phyloP scores from a whole-genome alignment of 2,888 invertebrate species.

The Drosophila greeni region DNA sequence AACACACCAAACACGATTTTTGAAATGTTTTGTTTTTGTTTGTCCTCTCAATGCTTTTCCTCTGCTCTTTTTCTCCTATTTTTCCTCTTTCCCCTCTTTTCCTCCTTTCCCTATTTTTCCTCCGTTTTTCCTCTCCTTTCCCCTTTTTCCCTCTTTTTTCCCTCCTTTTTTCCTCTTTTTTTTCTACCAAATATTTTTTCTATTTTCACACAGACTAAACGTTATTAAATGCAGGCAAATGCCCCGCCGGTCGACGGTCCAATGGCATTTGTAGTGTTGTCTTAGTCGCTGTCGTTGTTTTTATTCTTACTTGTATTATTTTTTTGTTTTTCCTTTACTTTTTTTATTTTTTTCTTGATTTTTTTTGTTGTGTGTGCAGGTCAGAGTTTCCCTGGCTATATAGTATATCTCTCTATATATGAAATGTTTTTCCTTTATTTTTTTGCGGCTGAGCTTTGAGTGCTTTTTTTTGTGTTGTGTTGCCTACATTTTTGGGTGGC shows the following conservation, averaged over 20 bases:
- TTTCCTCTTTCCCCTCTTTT: too few relatives aligned
- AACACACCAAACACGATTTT: conserved; percentile 56
- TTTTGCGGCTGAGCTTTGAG: conserved; percentile 52
- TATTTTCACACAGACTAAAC: conserved; percentile 68
- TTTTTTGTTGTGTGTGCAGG: conserved; percentile 34
- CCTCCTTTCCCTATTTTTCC: conserved; percentile 2
- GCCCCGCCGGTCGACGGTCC: conserved; percentile 42
- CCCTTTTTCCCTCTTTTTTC: neutral
- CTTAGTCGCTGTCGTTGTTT: conserved; percentile 40
- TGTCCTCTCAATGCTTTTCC: conserved; percentile 26
- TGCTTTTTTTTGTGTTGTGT: conserved; percentile 51
- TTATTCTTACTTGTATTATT: conserved; percentile 11
- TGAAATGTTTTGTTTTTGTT: conserved; percentile 57
- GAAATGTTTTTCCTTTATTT: conserved; percentile 19
- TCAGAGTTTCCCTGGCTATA: conserved; percentile 30
- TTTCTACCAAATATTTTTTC: conserved; percentile 20
- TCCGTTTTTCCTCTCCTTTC: neutral
- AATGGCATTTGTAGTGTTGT: conserved; percentile 48
- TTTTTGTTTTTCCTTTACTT: conserved; percentile 1
- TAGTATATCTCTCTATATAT: conserved; percentile 11
- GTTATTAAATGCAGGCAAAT: conserved; percentile 71
- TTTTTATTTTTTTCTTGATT: too few relatives aligned
- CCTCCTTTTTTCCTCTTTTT: neutral
- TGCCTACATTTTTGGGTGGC: conserved; percentile 50
- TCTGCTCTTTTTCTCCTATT: neutral